These are phyloP conservation scores for Chaetura pelagica DNA, from an alignment of 2,113 vertebrate genomes.

Conservation along the genomic window DNA sequence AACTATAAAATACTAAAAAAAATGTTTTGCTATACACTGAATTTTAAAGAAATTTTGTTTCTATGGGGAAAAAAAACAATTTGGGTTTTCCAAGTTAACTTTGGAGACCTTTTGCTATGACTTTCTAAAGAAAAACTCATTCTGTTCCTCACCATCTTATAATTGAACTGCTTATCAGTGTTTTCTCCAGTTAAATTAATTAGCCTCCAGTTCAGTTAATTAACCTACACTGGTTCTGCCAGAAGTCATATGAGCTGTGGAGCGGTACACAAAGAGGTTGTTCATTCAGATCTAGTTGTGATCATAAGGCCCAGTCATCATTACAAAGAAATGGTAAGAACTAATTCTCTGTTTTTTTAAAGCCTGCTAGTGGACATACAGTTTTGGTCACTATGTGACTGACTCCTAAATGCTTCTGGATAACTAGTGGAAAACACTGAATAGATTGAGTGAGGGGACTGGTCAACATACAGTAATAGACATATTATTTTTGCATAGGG, in stretches of 20 bases:
- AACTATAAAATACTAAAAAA: background rate
- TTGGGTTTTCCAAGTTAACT: background rate
- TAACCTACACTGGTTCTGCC: background rate
- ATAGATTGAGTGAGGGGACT: rapidly evolving
- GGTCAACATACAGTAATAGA: background rate
- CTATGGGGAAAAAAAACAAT: rapidly evolving
- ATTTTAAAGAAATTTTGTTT: background rate
- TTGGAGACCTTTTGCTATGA: background rate
- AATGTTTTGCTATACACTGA: rapidly evolving
- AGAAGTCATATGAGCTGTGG: background rate
- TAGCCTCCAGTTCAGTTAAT: constrained; percentile 22
- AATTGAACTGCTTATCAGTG: background rate
- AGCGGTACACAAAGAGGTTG: background rate
- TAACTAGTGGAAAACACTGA: background rate
- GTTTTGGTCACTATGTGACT: background rate
- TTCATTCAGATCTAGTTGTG: background rate
- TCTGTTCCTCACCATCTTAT: background rate
- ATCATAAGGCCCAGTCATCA: background rate
- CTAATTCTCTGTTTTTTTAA: background rate
- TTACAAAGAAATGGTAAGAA: background rate
- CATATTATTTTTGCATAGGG: background rate
- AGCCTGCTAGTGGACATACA: background rate
- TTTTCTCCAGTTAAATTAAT: background rate
- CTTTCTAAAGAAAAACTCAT: background rate
- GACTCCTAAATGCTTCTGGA: background rate